Evolutionary conservation across 2,797 vertebrate genomes (phyloP).

Genomic region (Crocodylus rhombifer): DNA sequence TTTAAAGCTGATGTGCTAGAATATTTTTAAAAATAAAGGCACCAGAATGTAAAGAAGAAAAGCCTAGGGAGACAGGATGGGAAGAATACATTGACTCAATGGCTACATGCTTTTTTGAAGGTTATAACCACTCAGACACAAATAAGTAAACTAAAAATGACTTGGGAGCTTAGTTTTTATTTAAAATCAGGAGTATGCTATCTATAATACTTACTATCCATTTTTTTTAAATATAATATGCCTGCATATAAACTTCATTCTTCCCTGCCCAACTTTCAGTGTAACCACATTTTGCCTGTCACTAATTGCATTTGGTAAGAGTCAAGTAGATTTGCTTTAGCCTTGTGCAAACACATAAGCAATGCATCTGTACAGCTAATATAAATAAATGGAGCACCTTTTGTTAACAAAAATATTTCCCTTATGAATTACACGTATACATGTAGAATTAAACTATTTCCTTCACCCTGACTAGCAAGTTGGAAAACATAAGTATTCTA

Average conservation of each 20-base stretch:
- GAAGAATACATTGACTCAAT: not conserved
- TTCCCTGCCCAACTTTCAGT: rapidly evolving
- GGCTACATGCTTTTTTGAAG: not conserved
- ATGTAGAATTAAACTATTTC: not conserved
- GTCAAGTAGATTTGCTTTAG: not conserved
- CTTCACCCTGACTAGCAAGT: not conserved
- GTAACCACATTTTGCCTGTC: not conserved
- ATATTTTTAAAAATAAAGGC: too few relatives aligned
- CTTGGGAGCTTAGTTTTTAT: not conserved
- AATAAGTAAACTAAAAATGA: not conserved
- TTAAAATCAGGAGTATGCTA: not conserved
- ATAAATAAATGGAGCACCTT: not conserved
- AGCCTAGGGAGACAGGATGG: not conserved
- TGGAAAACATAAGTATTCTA: too few relatives aligned
- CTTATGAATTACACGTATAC: not conserved
- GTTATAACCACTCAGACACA: not conserved
- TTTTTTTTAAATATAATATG: not conserved
- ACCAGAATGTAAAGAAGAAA: not conserved
- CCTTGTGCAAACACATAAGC: not conserved
- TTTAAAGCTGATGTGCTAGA: too few relatives aligned
- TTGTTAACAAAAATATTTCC: not conserved
- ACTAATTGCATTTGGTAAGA: not conserved
- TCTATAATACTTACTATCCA: not conserved
- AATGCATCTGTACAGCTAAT: not conserved
- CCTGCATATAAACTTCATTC: too few relatives aligned